A percentile compares a stretch with the other conserved stretches of the same genome.
Evolutionary conservation across 2,113 vertebrate species (phyloP).

Genomic region (Bothrops jararaca): DNA sequence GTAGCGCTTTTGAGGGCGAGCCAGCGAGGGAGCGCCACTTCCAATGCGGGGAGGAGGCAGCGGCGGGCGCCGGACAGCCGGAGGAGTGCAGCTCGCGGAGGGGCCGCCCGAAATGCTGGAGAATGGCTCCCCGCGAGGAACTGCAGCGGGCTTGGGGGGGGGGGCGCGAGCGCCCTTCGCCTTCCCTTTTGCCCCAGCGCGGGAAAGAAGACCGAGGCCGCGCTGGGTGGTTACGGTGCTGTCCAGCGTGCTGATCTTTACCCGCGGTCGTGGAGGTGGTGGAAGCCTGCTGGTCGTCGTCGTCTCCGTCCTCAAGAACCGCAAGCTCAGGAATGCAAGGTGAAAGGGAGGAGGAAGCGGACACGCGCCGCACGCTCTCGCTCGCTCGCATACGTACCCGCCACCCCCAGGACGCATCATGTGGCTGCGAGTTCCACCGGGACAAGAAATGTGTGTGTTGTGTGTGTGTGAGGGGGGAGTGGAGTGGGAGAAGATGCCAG

Average conservation of each 20-base stretch:
- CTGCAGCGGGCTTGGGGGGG: conserved; percentile 62
- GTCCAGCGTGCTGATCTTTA: conserved; percentile 83
- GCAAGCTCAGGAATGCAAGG: conserved; percentile 84
- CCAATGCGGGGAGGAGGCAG: neutral
- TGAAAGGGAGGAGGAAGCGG: conserved; percentile 12
- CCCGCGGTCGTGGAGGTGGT: conserved; percentile 84
- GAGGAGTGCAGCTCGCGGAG: neutral
- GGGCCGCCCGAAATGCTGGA: conserved; percentile 65
- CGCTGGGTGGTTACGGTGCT: conserved; percentile 79
- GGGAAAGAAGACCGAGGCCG: conserved; percentile 54
- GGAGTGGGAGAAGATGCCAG: neutral
- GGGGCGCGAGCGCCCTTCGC: conserved; percentile 44
- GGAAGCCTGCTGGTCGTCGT: conserved; percentile 85
- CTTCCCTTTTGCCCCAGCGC: neutral
- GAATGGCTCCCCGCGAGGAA: conserved; percentile 66
- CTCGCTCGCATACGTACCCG: too few species aligned
- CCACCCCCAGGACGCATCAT: too few species aligned
- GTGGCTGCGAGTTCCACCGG: fast-evolving
- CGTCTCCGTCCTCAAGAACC: conserved; percentile 84
- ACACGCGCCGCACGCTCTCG: fast-evolving
- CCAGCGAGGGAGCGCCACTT: neutral
- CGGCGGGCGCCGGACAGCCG: neutral
- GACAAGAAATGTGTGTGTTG: fast-evolving
- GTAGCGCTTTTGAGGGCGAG: fast-evolving
- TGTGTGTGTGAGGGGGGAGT: fast-evolving